Percentiles rank a stretch among this genome's conserved stretches.
Conservation (phyloP, 2,888 invertebrate species). For the Notodromas monacha region DNA sequence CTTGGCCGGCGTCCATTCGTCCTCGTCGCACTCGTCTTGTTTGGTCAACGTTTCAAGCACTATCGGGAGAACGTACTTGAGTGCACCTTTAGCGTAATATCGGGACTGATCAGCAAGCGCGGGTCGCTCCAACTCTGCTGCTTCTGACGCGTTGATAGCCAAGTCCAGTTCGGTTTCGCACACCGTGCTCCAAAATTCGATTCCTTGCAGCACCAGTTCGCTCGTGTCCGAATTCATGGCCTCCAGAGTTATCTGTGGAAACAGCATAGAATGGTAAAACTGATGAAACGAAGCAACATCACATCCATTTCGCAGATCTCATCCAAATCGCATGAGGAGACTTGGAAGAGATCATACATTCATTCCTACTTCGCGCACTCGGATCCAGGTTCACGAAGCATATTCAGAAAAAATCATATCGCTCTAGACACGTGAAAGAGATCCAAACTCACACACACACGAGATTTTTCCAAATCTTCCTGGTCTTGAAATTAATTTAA, state of each 20-base stretch:
- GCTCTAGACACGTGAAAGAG: no score
- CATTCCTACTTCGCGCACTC: no score
- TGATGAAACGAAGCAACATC: no score
- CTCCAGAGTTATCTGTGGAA: conserved; percentile 80
- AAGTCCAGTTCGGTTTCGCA: conserved; percentile 96
- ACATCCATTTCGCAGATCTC: no score
- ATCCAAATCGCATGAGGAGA: no score
- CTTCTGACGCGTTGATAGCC: conserved; percentile 71
- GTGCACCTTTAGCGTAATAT: conserved; percentile 90
- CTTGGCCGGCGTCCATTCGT: conserved; percentile 98
- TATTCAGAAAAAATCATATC: no score
- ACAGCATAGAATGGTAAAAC: no score
- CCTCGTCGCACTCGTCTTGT: conserved; percentile 86
- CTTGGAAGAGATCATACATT: no score
- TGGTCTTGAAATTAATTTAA: no score
- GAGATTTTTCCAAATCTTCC: no score
- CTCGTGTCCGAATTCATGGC: conserved; percentile 92
- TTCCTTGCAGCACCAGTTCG: conserved; percentile 84
- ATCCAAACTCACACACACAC: no score
- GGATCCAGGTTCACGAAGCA: no score
- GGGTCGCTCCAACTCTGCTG: conserved; percentile 67
- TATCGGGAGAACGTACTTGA: conserved; percentile 74
- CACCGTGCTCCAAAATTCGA: conserved; percentile 99
- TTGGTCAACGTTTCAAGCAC: conserved; percentile 73
- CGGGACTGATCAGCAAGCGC: conserved; percentile 66